Base-by-base conservation (phyloP, 2,113 vertebrate genomes). In the Silurus meridionalis region DNA sequence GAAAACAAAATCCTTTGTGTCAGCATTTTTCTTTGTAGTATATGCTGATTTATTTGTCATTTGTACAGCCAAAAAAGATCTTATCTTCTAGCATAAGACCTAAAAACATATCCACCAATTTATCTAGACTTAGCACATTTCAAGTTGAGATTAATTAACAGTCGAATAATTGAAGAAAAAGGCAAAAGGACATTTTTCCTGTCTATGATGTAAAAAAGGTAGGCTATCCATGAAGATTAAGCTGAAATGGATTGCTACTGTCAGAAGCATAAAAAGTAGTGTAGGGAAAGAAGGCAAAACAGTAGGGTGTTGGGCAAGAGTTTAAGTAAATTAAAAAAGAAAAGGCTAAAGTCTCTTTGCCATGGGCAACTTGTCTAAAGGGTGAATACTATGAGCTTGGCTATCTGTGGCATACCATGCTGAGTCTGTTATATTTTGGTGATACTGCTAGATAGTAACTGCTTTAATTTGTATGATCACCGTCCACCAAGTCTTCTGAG, bases 381-480 rank as follows among this genome's bases (percentile, higher is more conserved):
- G 53, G n/a, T 72, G 82, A 50, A 55, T 37, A 71, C 14, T 14
- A 67, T 61, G 55, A 48, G 58, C 82, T 89, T 89, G 87, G 88
- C 85, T 85, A 52, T n/a, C 28, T 46, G 15, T 64, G 50, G 64
- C 89, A 85, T 92, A 92, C 91, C 90, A 86, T 88, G 63, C 50
- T 91, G 90, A 80, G 89, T 89, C 53, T 90, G 89, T 80, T 88
- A 92, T 75, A 90, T 90, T 91, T 94, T 92, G 89, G 93, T 92
- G 89, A 93, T 93, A 74, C 90, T 93, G 89, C 19, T 50, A 84
- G 19, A 79, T 55, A 69, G 63, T 87, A 87, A 82, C 77, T 74
- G 63, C 53, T 46, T 69, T 17, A 69, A 75, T 53, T 55, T 66
- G 58, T 81, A 66, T 85, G 86, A 86, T 86, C 82, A 83, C 69